A percentile compares a stretch with the other conserved stretches of the same genome.
Evolutionary conservation across 2,113 vertebrate genomes (phyloP).

Genomic region (Ovis canadensis): DNA sequence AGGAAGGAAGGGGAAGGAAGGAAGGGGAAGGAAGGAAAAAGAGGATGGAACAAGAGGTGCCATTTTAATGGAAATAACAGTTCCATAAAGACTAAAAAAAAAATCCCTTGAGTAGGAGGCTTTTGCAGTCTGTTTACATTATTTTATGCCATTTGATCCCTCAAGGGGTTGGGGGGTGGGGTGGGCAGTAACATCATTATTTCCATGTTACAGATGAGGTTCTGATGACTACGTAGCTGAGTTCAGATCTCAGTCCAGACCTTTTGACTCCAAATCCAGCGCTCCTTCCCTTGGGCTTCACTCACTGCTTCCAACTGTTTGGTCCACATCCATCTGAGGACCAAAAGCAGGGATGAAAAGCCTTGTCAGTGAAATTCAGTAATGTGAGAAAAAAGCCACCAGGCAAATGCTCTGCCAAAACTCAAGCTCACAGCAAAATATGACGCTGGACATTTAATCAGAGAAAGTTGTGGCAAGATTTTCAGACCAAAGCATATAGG

Average conservation of each 20-base stretch:
- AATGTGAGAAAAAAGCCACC: not conserved
- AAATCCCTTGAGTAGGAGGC: not conserved
- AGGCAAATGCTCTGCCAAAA: not conserved
- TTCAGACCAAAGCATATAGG: not conserved
- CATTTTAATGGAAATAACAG: not conserved
- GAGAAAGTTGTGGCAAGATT: not conserved
- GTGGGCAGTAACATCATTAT: not conserved
- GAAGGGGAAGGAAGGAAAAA: too few species aligned
- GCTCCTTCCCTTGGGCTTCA: not conserved
- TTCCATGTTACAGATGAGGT: not conserved
- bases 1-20: too few species aligned
- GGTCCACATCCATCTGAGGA: not conserved
- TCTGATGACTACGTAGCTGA: not conserved
- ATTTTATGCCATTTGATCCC: not conserved
- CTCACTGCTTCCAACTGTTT: not conserved
- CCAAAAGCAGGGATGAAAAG: not conserved
- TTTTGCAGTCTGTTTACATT: not conserved
- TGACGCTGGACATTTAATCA: conserved; percentile 6
- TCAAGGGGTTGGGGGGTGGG: not conserved
- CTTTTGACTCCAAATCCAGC: not conserved
- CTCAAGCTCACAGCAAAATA: not conserved
- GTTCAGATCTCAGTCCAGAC: not conserved
- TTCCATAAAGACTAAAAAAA: not conserved
- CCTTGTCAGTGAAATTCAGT: not conserved
- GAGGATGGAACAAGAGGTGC: not conserved